phyloP scores from a whole-genome alignment of 2,888 invertebrate species.

The Acanthosepion lycidas region DNA sequence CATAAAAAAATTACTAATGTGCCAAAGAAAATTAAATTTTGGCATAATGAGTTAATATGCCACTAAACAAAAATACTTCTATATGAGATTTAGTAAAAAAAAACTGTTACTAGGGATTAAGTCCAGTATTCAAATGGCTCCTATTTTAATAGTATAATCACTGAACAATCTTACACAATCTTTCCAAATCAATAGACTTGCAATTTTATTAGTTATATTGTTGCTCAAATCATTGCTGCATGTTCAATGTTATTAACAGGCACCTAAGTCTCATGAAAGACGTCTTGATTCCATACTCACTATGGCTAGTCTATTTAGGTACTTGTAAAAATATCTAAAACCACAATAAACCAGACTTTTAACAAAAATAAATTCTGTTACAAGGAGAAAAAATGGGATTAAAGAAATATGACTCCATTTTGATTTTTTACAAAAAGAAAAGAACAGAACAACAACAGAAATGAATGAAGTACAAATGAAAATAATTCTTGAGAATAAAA shows the following conservation, averaged over 20 bases:
- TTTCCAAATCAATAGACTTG: too few relatives aligned
- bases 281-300: background rate
- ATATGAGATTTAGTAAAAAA: too few relatives aligned
- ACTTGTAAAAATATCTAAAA: background rate
- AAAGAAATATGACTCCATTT: slow-evolving; percentile 11
- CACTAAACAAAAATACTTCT: too few relatives aligned
- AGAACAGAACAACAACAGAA: background rate
- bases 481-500: background rate
- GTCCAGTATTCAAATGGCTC: too few relatives aligned
- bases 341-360: background rate
- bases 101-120: too few relatives aligned
- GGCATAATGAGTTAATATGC: too few relatives aligned
- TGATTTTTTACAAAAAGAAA: background rate
- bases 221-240: background rate
- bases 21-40: too few relatives aligned
- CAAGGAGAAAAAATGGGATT: background rate
- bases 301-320: background rate
- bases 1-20: too few relatives aligned
- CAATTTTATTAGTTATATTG: background rate
- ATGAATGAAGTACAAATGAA: background rate
- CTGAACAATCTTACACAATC: too few relatives aligned
- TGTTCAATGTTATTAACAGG: background rate
- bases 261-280: background rate
- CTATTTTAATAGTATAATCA: too few relatives aligned
- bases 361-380: background rate